phyloP scores from a whole-genome alignment of 64 coral and sea anemone species.

The Porites lutea region DNA sequence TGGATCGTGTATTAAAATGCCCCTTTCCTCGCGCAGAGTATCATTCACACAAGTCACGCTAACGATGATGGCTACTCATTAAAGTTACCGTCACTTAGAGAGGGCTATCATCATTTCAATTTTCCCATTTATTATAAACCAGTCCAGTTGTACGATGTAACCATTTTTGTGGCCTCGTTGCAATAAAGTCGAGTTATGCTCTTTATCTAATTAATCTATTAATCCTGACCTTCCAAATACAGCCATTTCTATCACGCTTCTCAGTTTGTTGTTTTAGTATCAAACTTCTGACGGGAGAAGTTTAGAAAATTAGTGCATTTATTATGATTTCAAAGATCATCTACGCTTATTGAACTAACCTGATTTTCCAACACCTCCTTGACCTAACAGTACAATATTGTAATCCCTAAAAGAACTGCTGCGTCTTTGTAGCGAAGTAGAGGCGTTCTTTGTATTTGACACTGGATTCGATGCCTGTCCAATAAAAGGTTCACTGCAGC shows the following conservation, averaged over 20 bases:
- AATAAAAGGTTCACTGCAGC: constrained; percentile 22
- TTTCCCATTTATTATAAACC: background rate
- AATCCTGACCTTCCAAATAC: too few species aligned
- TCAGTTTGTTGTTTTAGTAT: too few species aligned
- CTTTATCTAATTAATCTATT: too few species aligned
- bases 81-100: too few species aligned
- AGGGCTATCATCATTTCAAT: background rate
- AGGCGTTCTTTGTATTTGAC: constrained; percentile 18
- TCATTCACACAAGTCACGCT: constrained; percentile 13
- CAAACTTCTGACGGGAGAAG: background rate
- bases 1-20: background rate
- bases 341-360: constrained; percentile 36
- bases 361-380: constrained; percentile 95
- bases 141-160: background rate
- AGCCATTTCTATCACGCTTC: too few species aligned
- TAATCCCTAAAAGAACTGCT: constrained; percentile 81
- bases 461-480: constrained; percentile 1
- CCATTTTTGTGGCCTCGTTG: background rate
- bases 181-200: too few species aligned
- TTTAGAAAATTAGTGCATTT: background rate
- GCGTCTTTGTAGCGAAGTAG: constrained; percentile 60
- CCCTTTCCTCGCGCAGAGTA: background rate
- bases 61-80: background rate
- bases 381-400: constrained; percentile 84
- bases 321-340: background rate